Percentiles rank a stretch among this genome's conserved stretches.
These are phyloP conservation scores for Barbus barbus DNA, from an alignment of 2,113 vertebrate genomes.

Conservation along the genomic window DNA sequence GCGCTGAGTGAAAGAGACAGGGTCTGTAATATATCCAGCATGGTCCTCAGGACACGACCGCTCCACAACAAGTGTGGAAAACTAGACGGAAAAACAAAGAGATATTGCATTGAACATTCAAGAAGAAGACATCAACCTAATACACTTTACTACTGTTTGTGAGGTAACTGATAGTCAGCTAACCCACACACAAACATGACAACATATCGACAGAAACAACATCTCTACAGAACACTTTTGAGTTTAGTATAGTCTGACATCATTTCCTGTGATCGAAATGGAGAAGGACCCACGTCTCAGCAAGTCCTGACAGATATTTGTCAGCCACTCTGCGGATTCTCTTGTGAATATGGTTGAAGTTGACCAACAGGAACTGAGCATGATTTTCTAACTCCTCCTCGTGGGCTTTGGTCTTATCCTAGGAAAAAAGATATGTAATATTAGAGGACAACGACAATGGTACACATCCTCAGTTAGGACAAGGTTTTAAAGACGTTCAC, in stretches of 20 bases:
- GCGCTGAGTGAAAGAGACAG: conserved; percentile 94
- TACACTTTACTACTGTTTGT: background rate
- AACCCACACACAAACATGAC: background rate
- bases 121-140: background rate
- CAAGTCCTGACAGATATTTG: conserved; percentile 94
- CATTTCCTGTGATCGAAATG: background rate
- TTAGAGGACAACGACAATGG: background rate
- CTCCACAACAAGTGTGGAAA: conserved; percentile 98
- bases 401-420: conserved; percentile 95
- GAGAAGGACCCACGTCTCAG: conserved; percentile 85
- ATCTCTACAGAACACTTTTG: too few relatives aligned
- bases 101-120: background rate
- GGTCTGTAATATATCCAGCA: conserved; percentile 97
- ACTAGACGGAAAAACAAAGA: conserved; percentile 64
- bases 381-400: conserved; percentile 95
- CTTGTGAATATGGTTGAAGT: conserved; percentile 99
- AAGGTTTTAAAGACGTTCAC: too few relatives aligned
- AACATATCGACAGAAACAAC: background rate
- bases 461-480: too few relatives aligned
- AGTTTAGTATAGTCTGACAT: background rate
- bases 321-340: conserved; percentile 95
- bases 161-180: background rate
- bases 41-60: conserved; percentile 93
- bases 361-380: conserved; percentile 94
- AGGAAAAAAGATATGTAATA: conserved; percentile 15